These are phyloP conservation scores for Bibio marci DNA, from an alignment of 2,888 invertebrate species.

Conservation along the genomic window DNA sequence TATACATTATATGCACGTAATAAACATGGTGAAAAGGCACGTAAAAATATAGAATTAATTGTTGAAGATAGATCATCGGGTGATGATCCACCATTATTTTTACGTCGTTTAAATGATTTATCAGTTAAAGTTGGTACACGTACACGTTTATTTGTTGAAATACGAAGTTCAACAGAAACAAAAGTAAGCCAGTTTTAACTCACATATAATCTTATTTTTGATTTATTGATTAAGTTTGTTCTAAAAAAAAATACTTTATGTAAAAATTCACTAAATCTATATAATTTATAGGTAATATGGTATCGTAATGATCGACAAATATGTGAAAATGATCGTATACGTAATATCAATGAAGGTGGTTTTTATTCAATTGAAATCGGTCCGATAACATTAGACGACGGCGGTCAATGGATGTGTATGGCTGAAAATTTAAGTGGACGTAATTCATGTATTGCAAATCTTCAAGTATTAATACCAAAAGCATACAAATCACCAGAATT, in stretches of 20 bases:
- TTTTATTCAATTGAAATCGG: constrained; percentile 74
- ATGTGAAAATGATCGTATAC: constrained; percentile 55
- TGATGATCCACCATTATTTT: constrained; percentile 65
- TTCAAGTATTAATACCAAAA: constrained; percentile 72
- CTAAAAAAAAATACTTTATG: neutral
- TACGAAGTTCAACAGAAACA: constrained; percentile 58
- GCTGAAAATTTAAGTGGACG: constrained; percentile 61
- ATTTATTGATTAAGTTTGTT: too few species aligned
- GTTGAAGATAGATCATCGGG: constrained; percentile 41
- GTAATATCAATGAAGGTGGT: constrained; percentile 65
- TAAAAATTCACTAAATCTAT: too few species aligned
- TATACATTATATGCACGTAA: constrained; percentile 52
- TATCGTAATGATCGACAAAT: constrained; percentile 65
- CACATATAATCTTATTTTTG: constrained; percentile 3
- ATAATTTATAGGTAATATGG: constrained; percentile 63
- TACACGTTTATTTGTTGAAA: constrained; percentile 69
- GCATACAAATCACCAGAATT: constrained; percentile 80
- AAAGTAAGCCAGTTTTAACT: constrained; percentile 38
- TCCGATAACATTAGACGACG: constrained; percentile 65
- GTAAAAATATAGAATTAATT: constrained; percentile 36
- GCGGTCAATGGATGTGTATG: constrained; percentile 71
- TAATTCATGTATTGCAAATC: constrained; percentile 55
- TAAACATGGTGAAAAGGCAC: constrained; percentile 34
- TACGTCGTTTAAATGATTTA: constrained; percentile 68
- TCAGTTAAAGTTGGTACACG: constrained; percentile 81